Evolutionary conservation across 2,888 invertebrate genomes (phyloP).

Genomic region (Epinotia ramella): DNA sequence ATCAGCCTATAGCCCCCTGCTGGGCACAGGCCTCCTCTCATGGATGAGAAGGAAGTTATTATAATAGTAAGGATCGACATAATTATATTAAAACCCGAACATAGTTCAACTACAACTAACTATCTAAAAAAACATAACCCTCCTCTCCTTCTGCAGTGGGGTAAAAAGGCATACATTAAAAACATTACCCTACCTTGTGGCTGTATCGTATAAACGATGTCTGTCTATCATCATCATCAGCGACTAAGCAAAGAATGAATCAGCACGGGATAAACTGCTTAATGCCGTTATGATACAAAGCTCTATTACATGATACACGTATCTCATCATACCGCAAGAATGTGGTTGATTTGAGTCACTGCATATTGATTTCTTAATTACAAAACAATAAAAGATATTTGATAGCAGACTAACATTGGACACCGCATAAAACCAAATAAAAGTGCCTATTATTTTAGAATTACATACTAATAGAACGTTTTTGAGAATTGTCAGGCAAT

Average conservation of each 20-base stretch:
- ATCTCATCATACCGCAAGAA: constrained; percentile 30
- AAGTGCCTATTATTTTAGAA: no score
- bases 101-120: not conserved
- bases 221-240: no score
- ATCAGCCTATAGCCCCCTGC: no score
- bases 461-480: no score
- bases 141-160: no score
- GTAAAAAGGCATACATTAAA: not conserved
- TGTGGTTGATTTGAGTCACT: constrained; percentile 5
- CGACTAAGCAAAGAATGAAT: not conserved
- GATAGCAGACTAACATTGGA: not conserved
- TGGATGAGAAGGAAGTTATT: no score
- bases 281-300: not conserved
- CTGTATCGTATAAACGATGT: no score
- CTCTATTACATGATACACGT: constrained; percentile 3
- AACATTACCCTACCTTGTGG: not conserved
- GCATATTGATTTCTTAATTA: not conserved
- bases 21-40: no score
- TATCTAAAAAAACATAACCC: not conserved
- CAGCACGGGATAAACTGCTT: not conserved
- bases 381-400: constrained; percentile 28
- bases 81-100: not conserved
- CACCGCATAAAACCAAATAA: no score
- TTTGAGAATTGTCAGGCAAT: no score
- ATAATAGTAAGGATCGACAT: no score